Evolutionary conservation across 2,888 invertebrate species (phyloP).

Genomic region (Cosmia trapezina): DNA sequence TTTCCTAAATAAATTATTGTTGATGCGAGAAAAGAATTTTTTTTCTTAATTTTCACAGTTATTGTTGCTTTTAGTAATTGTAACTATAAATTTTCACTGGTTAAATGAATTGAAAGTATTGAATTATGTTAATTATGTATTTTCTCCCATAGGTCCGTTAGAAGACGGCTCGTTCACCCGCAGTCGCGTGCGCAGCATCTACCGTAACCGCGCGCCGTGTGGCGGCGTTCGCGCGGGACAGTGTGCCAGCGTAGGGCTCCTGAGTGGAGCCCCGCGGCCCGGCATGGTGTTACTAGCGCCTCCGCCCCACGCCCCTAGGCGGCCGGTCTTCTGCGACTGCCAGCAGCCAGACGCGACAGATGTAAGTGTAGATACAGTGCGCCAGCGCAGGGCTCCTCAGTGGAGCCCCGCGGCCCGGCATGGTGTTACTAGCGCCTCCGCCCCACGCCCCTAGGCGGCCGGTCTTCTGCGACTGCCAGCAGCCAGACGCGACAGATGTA

Average conservation of each 20-base stretch:
- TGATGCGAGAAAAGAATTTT: no score
- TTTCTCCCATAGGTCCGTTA: constrained; percentile 91
- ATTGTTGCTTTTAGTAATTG: no score
- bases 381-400: constrained; percentile 91
- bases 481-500: neutral
- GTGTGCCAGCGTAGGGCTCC: constrained; percentile 89
- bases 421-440: constrained; percentile 93
- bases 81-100: no score
- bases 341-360: neutral
- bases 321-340: constrained; percentile 24
- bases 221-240: constrained; percentile 93
- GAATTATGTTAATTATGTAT: no score
- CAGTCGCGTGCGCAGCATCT: constrained; percentile 95
- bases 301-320: constrained; percentile 63
- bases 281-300: constrained; percentile 95
- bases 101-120: no score
- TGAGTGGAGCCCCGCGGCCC: constrained; percentile 93
- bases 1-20: no score
- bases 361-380: constrained; percentile 70
- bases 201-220: constrained; percentile 97
- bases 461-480: constrained; percentile 19
- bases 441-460: constrained; percentile 42
- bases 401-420: constrained; percentile 94
- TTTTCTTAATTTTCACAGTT: no score
- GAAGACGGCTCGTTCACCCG: constrained; percentile 94